Percentiles rank a stretch among this genome's conserved stretches.
phyloP scores from a whole-genome alignment of 2,797 vertebrate species.

The Parauchenoglanis punctatus region DNA sequence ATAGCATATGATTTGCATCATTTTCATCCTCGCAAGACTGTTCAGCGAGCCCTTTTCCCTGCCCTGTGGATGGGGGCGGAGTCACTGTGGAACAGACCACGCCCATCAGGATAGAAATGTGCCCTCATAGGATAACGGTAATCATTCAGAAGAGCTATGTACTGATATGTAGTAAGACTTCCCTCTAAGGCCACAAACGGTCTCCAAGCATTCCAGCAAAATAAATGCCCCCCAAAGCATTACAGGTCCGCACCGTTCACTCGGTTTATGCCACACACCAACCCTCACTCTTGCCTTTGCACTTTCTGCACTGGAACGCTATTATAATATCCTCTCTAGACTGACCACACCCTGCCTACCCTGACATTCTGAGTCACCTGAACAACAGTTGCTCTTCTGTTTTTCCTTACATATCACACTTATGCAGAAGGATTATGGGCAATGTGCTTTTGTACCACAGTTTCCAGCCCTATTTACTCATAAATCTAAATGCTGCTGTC shows the following conservation, averaged over 20 bases:
- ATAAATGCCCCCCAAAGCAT: background rate
- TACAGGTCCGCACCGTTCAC: background rate
- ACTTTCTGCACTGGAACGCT: background rate
- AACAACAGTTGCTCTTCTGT: background rate
- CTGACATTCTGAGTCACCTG: constrained; percentile 24
- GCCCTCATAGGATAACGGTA: background rate
- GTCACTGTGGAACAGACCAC: background rate
- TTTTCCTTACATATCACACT: background rate
- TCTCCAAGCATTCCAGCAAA: background rate
- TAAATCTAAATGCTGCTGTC: background rate
- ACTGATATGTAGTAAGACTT: background rate
- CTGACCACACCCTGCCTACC: background rate
- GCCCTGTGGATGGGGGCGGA: background rate
- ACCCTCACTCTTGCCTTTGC: background rate
- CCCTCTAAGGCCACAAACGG: background rate
- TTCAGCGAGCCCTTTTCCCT: background rate
- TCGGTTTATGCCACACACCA: background rate
- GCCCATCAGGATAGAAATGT: background rate
- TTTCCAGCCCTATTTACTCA: background rate
- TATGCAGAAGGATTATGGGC: constrained; percentile 11
- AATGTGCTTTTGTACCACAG: background rate
- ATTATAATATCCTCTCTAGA: constrained; percentile 2
- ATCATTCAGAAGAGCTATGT: background rate
- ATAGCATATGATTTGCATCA: background rate
- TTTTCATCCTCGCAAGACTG: background rate